Evolutionary conservation across 2,797 vertebrate genomes (phyloP), one percentile per base, ranked within the genome.

Genomic region (Lagorchestes hirsutus): DNA sequence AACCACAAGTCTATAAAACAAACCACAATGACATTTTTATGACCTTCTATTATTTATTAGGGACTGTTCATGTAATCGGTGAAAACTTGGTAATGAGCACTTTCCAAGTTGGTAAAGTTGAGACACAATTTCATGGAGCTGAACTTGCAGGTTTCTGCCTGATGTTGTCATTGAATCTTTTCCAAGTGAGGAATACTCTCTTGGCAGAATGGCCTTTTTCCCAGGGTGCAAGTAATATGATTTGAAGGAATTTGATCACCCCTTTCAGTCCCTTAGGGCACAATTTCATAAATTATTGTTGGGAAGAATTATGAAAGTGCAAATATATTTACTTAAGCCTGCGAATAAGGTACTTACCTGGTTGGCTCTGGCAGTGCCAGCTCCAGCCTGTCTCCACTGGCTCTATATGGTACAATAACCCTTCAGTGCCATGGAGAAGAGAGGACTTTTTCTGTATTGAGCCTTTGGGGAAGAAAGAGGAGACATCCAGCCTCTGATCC

Each of bases 211-310:
- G 34, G 58, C 90, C 93, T 94, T 8, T 50, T 93, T 98, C 54
- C 50, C 96, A 90, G n/a, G 56, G 93, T 94, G 82, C 90, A 94
- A 59, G 55, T 96, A 93, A 93, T 90, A 34, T 94, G 93, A 90
- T 92, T 55, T 95, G 90, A 55, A 93, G 4, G 95, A 91, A 93
- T 94, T 94, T 96, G 34, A 94, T 95, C 94, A 14, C 24, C 54
- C 94, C 91, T 95, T 46, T 91, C 40, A 90, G 90, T 94, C 58
- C 55, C 54, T 94, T 94, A 96, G 54, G 24, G 2, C 94, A 2
- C 95, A 96, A 14, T 93, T 97, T 96, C 92, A 27, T 31, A 94
- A 95, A 95, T 96, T 54, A 94, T 94, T 91, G 28, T 50, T 92
- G 74, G 87, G 55, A 97, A 94, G n/a, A 95, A 94, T 95, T 95